phyloP scores from a whole-genome alignment of 2,888 invertebrate genomes.

The Gandaritis pyraliata region DNA sequence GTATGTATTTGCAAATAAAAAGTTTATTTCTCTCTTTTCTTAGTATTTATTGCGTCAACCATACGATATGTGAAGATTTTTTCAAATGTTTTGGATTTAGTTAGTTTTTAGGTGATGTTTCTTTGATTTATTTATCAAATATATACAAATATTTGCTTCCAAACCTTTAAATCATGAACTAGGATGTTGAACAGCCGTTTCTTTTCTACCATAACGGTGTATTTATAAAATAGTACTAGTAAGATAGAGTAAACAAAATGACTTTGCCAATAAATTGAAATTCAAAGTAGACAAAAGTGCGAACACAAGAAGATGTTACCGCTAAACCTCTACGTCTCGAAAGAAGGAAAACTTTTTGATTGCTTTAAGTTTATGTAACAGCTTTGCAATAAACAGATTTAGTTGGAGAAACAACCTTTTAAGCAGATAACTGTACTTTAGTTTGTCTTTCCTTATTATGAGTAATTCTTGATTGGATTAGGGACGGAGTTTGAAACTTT shows the following conservation, averaged over 20 bases:
- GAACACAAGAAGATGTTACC: constrained; percentile 15
- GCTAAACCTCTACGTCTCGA: constrained; percentile 26
- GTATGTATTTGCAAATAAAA: too few species aligned
- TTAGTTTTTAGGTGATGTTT: too few species aligned
- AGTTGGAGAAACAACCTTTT: constrained; percentile 38
- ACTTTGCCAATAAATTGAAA: constrained; percentile 11
- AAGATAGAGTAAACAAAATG: neutral
- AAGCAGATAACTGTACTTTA: constrained; percentile 32
- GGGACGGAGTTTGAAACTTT: constrained; percentile 14
- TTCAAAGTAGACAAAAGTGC: constrained; percentile 14
- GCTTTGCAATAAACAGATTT: constrained; percentile 41
- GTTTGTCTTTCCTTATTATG: constrained; percentile 24
- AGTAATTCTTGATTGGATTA: constrained; percentile 24
- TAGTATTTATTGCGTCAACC: too few species aligned
- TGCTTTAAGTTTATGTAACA: constrained; percentile 36
- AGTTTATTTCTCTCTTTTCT: too few species aligned
- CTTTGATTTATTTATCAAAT: too few species aligned
- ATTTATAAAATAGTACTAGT: too few species aligned
- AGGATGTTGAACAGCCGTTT: too few species aligned
- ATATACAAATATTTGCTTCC: too few species aligned
- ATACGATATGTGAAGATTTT: too few species aligned
- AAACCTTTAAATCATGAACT: too few species aligned
- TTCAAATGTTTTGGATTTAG: too few species aligned
- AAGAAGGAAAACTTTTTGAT: constrained; percentile 32
- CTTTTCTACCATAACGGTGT: too few species aligned